Conservation (phyloP, 2,888 invertebrate genomes). For the Eupithecia tripunctaria region DNA sequence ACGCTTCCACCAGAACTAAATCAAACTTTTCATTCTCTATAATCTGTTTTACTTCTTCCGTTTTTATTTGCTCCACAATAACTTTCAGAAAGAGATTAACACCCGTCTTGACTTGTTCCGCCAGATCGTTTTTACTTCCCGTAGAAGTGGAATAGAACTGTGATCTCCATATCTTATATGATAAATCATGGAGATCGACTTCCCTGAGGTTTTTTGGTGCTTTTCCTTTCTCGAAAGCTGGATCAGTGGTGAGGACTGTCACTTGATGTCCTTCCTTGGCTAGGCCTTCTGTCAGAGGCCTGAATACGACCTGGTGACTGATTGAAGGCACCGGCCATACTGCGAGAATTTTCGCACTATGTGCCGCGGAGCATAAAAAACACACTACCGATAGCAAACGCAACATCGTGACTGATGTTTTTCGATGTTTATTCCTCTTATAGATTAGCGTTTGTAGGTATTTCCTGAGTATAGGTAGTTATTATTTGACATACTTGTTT, state of each 20-base stretch:
- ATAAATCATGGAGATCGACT: constrained; percentile 60
- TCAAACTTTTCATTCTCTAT: constrained; percentile 53
- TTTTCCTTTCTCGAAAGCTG: constrained; percentile 48
- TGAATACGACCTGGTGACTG: constrained; percentile 63
- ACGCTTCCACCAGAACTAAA: constrained; percentile 53
- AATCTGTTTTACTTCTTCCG: constrained; percentile 45
- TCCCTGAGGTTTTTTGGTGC: constrained; percentile 61
- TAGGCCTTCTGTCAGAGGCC: constrained; percentile 60
- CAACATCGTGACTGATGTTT: constrained; percentile 18
- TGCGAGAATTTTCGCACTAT: constrained; percentile 58
- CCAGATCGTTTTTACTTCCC: constrained; percentile 15
- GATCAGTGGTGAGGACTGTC: constrained; percentile 63
- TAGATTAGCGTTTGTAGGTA: not conserved
- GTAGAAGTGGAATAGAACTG: constrained; percentile 7
- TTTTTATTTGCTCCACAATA: constrained; percentile 28
- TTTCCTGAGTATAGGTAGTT: not conserved
- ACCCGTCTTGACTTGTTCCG: not conserved
- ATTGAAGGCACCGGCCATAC: constrained; percentile 60
- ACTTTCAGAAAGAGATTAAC: constrained; percentile 4
- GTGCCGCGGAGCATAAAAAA: not conserved
- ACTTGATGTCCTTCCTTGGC: constrained; percentile 68
- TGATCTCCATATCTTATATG: constrained; percentile 42
- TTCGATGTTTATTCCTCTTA: not conserved
- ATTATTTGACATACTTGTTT: not conserved
- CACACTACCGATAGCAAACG: constrained; percentile 1